Evolutionary conservation across 2,113 vertebrate genomes (phyloP).

Genomic region (Lycaon pictus): DNA sequence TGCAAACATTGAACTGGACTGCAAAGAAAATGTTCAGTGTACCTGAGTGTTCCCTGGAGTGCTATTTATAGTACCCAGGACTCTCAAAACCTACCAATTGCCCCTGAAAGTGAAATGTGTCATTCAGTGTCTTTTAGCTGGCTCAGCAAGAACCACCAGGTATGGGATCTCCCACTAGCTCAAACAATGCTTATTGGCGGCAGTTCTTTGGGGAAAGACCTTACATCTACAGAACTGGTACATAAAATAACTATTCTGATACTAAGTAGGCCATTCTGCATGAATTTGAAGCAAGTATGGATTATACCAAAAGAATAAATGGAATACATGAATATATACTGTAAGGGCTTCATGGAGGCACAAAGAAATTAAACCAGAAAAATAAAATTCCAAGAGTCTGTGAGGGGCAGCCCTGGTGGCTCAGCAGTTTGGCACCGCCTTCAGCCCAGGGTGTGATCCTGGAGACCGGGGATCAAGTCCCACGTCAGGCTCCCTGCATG

Average conservation of each 20-base stretch:
- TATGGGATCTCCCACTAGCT: background rate
- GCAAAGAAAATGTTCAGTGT: conserved; percentile 53
- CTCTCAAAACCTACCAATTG: background rate
- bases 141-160: conserved; percentile 50
- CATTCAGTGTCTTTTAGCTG: conserved; percentile 52
- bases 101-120: conserved; percentile 19
- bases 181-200: background rate
- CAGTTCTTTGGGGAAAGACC: background rate
- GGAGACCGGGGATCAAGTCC: too few relatives aligned
- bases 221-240: background rate
- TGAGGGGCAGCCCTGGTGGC: too few relatives aligned
- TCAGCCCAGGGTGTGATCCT: too few relatives aligned
- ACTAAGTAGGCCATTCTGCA: background rate
- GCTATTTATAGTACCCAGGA: conserved; percentile 65
- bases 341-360: background rate
- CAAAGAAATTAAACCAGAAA: conserved; percentile 1
- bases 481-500: too few relatives aligned
- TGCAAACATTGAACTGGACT: conserved; percentile 2
- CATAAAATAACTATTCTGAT: background rate
- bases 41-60: conserved; percentile 14
- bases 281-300: background rate
- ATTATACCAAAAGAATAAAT: background rate
- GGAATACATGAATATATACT: background rate
- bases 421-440: too few relatives aligned
- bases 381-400: background rate